phyloP scores from a whole-genome alignment of 2,797 vertebrate genomes.

The Acanthopagrus latus region DNA sequence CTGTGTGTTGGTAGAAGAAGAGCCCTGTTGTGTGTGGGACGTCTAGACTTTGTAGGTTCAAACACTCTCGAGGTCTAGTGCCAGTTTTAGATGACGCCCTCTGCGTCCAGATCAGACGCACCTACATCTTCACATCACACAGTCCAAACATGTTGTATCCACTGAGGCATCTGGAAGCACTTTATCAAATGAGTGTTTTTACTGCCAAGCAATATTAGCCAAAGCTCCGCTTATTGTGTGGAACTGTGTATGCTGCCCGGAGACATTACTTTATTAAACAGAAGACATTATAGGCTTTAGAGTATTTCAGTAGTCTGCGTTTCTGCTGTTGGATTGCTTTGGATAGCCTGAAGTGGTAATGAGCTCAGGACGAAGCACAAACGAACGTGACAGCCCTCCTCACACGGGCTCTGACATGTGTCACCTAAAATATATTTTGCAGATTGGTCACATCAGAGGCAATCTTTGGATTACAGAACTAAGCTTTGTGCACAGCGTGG shows the following conservation, averaged over 20 bases:
- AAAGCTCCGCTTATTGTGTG: conserved; percentile 58
- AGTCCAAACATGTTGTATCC: conserved; percentile 29
- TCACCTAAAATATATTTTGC: not conserved
- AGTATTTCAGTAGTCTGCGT: conserved; percentile 32
- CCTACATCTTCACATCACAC: conserved; percentile 33
- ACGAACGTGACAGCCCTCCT: not conserved
- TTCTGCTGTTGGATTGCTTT: conserved; percentile 30
- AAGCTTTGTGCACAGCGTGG: not conserved
- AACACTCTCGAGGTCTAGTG: conserved; percentile 21
- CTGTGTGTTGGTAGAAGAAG: conserved; percentile 6
- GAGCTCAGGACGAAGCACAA: conserved; percentile 16
- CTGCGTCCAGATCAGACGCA: conserved; percentile 30
- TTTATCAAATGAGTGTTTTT: conserved; percentile 69
- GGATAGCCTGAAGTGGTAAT: conserved; percentile 40
- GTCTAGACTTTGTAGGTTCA: conserved; percentile 25
- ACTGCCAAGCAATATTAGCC: conserved; percentile 63
- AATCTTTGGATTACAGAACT: not conserved
- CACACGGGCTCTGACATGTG: not conserved
- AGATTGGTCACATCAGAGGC: not conserved
- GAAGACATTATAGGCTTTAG: conserved; percentile 41
- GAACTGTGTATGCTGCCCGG: conserved; percentile 51
- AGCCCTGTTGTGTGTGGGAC: conserved; percentile 4
- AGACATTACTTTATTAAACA: conserved; percentile 67
- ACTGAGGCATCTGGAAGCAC: conserved; percentile 66
- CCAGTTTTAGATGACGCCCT: conserved; percentile 20